These are phyloP conservation scores for Sarcophaga carnaria DNA, from an alignment of 2,888 invertebrate species.

Conservation along the genomic window DNA sequence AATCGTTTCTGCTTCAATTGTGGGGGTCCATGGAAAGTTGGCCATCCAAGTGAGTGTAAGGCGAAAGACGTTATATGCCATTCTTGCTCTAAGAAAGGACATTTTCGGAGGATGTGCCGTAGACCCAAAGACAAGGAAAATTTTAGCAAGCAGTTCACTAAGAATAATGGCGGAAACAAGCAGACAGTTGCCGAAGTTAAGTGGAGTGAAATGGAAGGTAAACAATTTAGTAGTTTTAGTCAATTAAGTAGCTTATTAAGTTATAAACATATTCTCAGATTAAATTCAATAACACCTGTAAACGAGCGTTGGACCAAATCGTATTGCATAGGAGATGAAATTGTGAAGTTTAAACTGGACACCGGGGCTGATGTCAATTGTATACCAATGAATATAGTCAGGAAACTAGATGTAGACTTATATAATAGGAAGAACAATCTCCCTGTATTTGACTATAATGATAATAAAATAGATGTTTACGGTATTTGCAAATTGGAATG, in stretches of 20 bases:
- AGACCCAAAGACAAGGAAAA: not conserved
- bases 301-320: too few species aligned
- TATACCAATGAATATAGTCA: constrained; percentile 51
- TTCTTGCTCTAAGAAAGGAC: constrained; percentile 42
- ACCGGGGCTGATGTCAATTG: constrained; percentile 68
- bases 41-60: constrained; percentile 57
- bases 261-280: constrained; percentile 38
- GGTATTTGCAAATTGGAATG: too few species aligned
- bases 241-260: constrained; percentile 31
- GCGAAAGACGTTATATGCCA: constrained; percentile 60
- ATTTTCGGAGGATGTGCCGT: constrained; percentile 37
- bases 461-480: too few species aligned
- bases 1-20: constrained; percentile 53
- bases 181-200: constrained; percentile 24
- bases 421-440: too few species aligned
- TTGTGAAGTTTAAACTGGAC: constrained; percentile 60
- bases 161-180: constrained; percentile 10
- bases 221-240: not conserved
- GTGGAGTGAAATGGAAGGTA: constrained; percentile 23
- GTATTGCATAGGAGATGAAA: not conserved
- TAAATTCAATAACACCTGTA: constrained; percentile 29
- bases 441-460: too few species aligned
- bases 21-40: constrained; percentile 49
- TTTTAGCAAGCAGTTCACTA: too few species aligned
- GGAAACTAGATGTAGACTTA: constrained; percentile 38